Evolutionary conservation across 2,113 vertebrate species (phyloP).

Genomic region (Eclectus roratus): DNA sequence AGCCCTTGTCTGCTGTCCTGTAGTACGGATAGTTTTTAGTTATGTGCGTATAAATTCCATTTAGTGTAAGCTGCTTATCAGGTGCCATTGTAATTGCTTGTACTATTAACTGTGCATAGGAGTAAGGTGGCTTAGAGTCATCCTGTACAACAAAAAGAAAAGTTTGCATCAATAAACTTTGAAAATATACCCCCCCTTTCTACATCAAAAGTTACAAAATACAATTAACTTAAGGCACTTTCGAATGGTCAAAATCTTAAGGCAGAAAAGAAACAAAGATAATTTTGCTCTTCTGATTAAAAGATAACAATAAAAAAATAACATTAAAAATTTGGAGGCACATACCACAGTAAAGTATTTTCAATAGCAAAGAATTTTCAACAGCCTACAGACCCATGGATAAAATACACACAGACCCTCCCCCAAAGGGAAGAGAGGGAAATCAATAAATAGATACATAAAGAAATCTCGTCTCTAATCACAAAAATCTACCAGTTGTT

Average conservation of each 20-base stretch:
- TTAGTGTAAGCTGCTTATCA: conserved; percentile 94
- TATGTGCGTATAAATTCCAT: conserved; percentile 97
- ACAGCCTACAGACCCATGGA: neutral
- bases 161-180: neutral
- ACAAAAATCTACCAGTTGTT: neutral
- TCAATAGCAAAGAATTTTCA: neutral
- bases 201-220: neutral
- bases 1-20: conserved; percentile 97
- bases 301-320: neutral
- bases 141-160: conserved; percentile 75
- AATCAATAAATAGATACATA: neutral
- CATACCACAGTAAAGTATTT: neutral
- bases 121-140: conserved; percentile 96
- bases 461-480: neutral
- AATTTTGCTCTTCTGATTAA: neutral
- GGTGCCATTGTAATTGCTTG: conserved; percentile 96
- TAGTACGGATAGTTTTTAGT: conserved; percentile 98
- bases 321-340: neutral
- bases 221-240: neutral
- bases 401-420: neutral
- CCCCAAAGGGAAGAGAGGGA: neutral
- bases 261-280: neutral
- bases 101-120: conserved; percentile 94
- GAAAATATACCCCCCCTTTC: neutral
- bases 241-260: accelerated